A percentile compares a stretch with the other conserved stretches of the same genome.
Conservation (phyloP, 2,113 vertebrate genomes). For the Prunella fulvescens region DNA sequence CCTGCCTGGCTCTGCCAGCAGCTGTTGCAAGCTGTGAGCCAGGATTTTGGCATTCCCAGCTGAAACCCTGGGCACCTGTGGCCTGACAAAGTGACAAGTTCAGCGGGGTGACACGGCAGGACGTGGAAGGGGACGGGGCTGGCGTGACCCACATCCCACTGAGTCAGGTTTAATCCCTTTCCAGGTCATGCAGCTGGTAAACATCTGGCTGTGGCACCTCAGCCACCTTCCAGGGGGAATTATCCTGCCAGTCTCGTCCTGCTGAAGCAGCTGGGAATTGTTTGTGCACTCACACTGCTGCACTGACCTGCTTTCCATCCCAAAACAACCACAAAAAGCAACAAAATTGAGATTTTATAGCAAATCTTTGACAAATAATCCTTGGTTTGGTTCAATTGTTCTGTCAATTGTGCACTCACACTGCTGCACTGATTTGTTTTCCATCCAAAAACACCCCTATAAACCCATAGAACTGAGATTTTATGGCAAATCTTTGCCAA, state of each 20-base stretch:
- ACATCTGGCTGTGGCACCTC: background rate
- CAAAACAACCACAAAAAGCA: background rate
- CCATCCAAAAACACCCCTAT: too few species aligned
- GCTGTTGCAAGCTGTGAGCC: conserved; percentile 34
- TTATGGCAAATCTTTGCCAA: too few species aligned
- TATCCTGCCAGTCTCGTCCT: background rate
- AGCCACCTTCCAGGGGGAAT: background rate
- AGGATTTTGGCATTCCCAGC: conserved; percentile 45
- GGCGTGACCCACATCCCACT: background rate
- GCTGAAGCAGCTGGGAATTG: background rate
- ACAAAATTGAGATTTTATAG: fast-evolving
- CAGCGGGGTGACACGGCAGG: background rate
- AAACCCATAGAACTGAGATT: too few species aligned
- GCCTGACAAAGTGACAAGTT: background rate
- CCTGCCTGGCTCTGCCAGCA: background rate
- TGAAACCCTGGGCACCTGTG: background rate
- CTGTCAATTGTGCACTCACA: background rate
- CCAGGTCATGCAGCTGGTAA: conserved; percentile 14
- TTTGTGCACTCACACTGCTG: background rate
- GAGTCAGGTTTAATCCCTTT: conserved; percentile 16
- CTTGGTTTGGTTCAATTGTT: background rate
- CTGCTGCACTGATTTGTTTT: background rate
- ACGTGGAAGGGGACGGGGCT: background rate
- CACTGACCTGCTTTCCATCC: background rate
- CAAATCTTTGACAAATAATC: background rate